Base-by-base conservation (phyloP, 2,113 vertebrate genomes). In the Butorides virescens region DNA sequence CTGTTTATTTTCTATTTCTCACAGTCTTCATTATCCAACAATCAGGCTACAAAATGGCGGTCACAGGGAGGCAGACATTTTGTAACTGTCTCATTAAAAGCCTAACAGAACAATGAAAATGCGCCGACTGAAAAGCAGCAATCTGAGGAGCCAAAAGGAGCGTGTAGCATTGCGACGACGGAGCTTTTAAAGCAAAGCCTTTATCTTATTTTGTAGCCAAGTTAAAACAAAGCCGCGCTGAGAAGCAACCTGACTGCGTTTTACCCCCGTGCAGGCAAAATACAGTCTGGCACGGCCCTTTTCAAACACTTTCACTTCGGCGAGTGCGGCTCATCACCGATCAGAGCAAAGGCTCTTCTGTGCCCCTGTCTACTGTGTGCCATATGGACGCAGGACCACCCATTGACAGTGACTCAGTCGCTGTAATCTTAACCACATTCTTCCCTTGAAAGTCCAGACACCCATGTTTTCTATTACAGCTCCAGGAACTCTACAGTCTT, bases 1-100 rank as follows among this genome's bases (percentile, higher is more conserved):
- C 85, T 84, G 50, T 81, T 90, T 92, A 95, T 96, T 86, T 96
- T 94, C 95, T 95, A 62, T 97, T 98, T 97, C 92, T 94, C 94
- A 87, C 96, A 96, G 98, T 68, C 86, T 94, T 93, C 85, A 90
- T 98, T 98, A 98, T 96, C 98, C 98, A 98, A 97, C 98, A 98
- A 97, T 96, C 93, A 80, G 71, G 66, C 97, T 93, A 98, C 98
- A 98, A 98, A 98, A 99, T 98, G 98, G 98, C 95, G 96, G 95
- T 56, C 77, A 93, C 92, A 97, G 92, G 11, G 92, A 96, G 98
- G 97, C 97, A 97, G 98, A 98, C 98, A 99, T 98, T 98, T 99
- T 98, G 97, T 98, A 76, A 66, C 77, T 47, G 93, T 72, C 89
- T 96, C 95, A 92, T 87, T 92, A 91, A 91, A 70, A 93, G 84